A percentile compares a stretch with the other conserved stretches of the same genome.
These are phyloP conservation scores for Zoroaster sp. DNA, from an alignment of 53 echinoderm and acorn worm genomes.

Conservation along the genomic window DNA sequence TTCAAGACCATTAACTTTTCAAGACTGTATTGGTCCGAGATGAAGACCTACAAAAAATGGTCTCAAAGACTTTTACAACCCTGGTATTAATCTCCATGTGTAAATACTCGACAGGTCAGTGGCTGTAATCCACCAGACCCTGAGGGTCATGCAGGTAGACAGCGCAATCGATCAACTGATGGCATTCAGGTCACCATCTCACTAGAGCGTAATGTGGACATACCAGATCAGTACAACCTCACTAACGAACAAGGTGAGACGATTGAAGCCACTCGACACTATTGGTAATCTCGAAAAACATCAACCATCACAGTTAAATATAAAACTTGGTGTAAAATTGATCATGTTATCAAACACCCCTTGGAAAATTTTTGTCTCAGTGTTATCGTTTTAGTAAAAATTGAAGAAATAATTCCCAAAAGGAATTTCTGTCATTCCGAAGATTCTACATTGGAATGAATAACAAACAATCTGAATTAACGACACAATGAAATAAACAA, in stretches of 20 bases:
- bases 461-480: too few relatives aligned
- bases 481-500: too few relatives aligned
- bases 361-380: background rate
- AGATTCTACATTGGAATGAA: too few relatives aligned
- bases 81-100: background rate
- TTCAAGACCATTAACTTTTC: too few relatives aligned
- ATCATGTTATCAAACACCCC: background rate
- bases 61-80: too few relatives aligned
- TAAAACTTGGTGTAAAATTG: background rate
- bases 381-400: too few relatives aligned
- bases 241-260: conserved; percentile 10
- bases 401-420: too few relatives aligned
- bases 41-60: too few relatives aligned
- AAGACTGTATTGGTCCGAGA: too few relatives aligned
- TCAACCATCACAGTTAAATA: background rate
- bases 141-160: background rate
- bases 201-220: conserved; percentile 3
- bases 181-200: background rate
- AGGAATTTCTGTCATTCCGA: too few relatives aligned
- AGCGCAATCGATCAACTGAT: background rate
- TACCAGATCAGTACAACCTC: background rate
- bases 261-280: background rate
- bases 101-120: background rate
- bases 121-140: background rate
- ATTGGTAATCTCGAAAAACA: background rate